Evolutionary conservation across 2,113 vertebrate genomes (phyloP).

Genomic region (Lota lota): DNA sequence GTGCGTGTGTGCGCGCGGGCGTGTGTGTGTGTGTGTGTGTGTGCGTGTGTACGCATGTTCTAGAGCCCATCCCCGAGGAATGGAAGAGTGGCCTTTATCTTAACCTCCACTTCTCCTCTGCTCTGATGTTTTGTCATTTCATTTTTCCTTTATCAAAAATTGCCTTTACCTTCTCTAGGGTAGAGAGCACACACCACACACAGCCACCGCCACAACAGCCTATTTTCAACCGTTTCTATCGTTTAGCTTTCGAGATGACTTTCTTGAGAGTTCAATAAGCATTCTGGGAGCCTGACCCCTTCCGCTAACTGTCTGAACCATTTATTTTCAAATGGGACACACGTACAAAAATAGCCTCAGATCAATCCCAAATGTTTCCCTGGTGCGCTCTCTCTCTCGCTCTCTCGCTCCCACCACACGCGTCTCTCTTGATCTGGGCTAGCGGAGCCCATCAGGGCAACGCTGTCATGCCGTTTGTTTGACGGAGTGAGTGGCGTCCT

Average conservation of each 20-base stretch:
- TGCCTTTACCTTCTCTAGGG: slow-evolving; percentile 3
- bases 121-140: slow-evolving; percentile 5
- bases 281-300: slow-evolving; percentile 39
- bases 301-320: slow-evolving; percentile 57
- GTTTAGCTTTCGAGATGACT: slow-evolving; percentile 34
- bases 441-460: too few relatives aligned
- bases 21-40: slow-evolving; percentile 18
- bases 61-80: slow-evolving; percentile 18
- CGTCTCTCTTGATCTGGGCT: slow-evolving; percentile 3
- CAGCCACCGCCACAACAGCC: slow-evolving; percentile 19
- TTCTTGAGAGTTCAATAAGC: slow-evolving; percentile 42
- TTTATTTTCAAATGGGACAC: slow-evolving; percentile 75
- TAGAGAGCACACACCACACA: slow-evolving; percentile 7
- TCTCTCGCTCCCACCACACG: slow-evolving; percentile 8
- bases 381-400: slow-evolving; percentile 44
- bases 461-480: too few relatives aligned
- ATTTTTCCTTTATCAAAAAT: slow-evolving; percentile 9
- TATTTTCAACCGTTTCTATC: background rate
- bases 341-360: slow-evolving; percentile 75
- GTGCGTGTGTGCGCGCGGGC: too few relatives aligned
- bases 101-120: slow-evolving; percentile 8
- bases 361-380: slow-evolving; percentile 74
- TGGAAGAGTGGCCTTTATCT: slow-evolving; percentile 7
- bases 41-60: slow-evolving; percentile 16
- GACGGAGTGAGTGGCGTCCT: too few relatives aligned